Conservation (phyloP, 2,888 invertebrate genomes). For the Drosophila setosimentum region DNA sequence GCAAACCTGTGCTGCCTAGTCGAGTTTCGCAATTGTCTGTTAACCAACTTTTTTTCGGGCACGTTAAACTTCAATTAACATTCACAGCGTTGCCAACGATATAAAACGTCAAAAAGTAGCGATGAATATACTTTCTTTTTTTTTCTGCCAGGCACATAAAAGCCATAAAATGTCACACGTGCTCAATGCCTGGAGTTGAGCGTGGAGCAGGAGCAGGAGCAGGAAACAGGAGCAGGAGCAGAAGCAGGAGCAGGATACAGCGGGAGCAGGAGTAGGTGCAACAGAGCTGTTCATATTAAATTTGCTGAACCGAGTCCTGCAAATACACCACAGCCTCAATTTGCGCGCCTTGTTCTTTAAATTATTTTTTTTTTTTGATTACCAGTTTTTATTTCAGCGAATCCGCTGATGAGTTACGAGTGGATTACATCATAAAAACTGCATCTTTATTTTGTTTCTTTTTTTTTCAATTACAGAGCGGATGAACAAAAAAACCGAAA, state of each 20-base stretch:
- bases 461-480: constrained; percentile 66
- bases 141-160: constrained; percentile 53
- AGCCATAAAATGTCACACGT: constrained; percentile 66
- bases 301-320: constrained; percentile 43
- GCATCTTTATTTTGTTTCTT: no score
- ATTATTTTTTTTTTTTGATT: constrained; percentile 48
- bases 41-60: constrained; percentile 8
- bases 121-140: constrained; percentile 20
- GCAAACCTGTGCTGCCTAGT: neutral
- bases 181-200: constrained; percentile 26
- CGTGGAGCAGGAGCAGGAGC: neutral
- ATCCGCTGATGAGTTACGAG: constrained; percentile 57
- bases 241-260: neutral
- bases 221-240: neutral
- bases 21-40: constrained; percentile 5
- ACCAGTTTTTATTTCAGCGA: constrained; percentile 66
- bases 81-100: constrained; percentile 34
- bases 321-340: constrained; percentile 68
- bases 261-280: neutral
- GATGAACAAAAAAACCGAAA: constrained; percentile 35
- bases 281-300: constrained; percentile 36
- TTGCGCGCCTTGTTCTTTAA: constrained; percentile 41
- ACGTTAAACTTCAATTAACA: constrained; percentile 65
- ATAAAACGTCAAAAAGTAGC: constrained; percentile 48
- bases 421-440: constrained; percentile 74